Evolutionary conservation across 2,797 vertebrate species (phyloP).

Genomic region (Clarias fuscus): DNA sequence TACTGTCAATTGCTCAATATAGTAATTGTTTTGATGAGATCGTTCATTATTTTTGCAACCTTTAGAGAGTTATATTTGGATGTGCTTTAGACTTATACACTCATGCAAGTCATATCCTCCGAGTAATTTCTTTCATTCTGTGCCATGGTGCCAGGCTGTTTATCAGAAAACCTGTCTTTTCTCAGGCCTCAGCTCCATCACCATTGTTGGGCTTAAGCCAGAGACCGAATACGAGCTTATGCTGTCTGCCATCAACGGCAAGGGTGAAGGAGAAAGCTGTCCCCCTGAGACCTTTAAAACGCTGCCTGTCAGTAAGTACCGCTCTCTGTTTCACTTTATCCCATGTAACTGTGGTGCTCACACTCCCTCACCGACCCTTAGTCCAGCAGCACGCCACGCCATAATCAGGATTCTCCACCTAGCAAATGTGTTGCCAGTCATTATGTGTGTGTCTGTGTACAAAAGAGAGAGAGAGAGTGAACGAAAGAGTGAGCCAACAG

Average conservation of each 20-base stretch:
- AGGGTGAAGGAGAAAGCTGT: conserved; percentile 90
- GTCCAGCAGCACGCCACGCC: conserved; percentile 46
- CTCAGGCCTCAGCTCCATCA: conserved; percentile 81
- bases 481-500: conserved; percentile 11
- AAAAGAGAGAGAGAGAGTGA: neutral
- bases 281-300: conserved; percentile 82
- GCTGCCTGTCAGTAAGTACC: conserved; percentile 93
- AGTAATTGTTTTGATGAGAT: neutral
- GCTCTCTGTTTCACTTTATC: conserved; percentile 23
- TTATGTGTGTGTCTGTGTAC: conserved; percentile 32
- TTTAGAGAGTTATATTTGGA: neutral
- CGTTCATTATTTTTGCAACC: neutral
- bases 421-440: conserved; percentile 48
- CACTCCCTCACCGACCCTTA: conserved; percentile 26
- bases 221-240: conserved; percentile 87
- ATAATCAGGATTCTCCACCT: conserved; percentile 41
- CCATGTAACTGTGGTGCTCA: conserved; percentile 23
- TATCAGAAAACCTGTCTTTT: conserved; percentile 8
- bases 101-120: neutral
- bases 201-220: conserved; percentile 84
- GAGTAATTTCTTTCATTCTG: neutral
- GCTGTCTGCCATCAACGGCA: conserved; percentile 93
- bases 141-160: neutral
- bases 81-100: neutral
- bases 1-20: neutral